Conservation (phyloP, 2,113 vertebrate species). For the Paradisaea rubra region DNA sequence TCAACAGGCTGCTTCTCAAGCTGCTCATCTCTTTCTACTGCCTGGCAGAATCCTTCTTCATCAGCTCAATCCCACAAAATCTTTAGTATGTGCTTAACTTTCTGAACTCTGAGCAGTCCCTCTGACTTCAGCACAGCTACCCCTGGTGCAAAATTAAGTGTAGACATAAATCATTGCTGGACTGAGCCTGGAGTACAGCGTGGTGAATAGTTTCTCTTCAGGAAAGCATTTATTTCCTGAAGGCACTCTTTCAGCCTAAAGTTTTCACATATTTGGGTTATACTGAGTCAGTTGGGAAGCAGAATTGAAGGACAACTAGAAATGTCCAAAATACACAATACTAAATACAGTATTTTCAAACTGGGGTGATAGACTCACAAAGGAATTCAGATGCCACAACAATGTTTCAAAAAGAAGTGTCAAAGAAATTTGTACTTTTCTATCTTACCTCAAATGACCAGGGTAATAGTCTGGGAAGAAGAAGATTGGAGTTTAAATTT, state of each 20-base stretch:
- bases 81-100: background rate
- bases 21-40: background rate
- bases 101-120: background rate
- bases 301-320: background rate
- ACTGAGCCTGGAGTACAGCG: background rate
- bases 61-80: background rate
- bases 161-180: conserved; percentile 3
- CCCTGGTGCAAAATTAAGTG: background rate
- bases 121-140: background rate
- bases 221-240: conserved; percentile 22
- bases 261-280: background rate
- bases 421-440: background rate
- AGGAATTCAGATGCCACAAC: background rate
- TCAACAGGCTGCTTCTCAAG: background rate
- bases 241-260: background rate
- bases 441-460: background rate
- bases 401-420: background rate
- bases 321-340: background rate
- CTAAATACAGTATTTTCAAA: background rate
- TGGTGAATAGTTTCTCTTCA: background rate
- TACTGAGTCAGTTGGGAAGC: background rate
- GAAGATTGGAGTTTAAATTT: background rate
- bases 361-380: background rate
- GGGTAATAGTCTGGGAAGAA: background rate
- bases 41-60: background rate